A percentile compares a stretch with the other conserved stretches of the same genome.
Conservation (phyloP, 64 coral and sea anemone genomes). For the Exaiptasia diaphana region DNA sequence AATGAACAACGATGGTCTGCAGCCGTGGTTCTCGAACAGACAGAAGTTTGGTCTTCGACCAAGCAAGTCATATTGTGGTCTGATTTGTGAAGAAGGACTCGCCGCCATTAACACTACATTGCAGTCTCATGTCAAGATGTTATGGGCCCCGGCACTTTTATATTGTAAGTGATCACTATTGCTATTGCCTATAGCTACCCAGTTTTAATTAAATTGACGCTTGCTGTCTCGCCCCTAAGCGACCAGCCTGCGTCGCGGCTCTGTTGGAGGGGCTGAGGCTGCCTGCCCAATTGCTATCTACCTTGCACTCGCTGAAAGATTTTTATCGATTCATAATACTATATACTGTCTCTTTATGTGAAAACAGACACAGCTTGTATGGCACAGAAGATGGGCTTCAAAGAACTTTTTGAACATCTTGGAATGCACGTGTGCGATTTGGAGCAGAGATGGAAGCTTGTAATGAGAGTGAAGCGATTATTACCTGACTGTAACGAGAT, state of each 20-base stretch:
- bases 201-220: neutral
- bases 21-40: conserved; percentile 95
- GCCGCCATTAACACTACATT: conserved; percentile 86
- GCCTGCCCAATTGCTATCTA: no score
- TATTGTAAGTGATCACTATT: conserved; percentile 89
- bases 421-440: conserved; percentile 67
- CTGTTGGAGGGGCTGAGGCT: no score
- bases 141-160: conserved; percentile 78
- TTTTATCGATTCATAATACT: no score
- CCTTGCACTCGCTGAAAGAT: no score
- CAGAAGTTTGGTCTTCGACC: conserved; percentile 79
- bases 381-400: conserved; percentile 81
- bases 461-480: conserved; percentile 77
- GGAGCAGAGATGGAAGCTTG: conserved; percentile 92
- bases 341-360: no score
- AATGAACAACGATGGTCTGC: conserved; percentile 85
- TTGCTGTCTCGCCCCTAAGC: neutral
- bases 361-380: conserved; percentile 90
- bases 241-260: no score
- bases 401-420: conserved; percentile 92
- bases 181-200: neutral
- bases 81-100: conserved; percentile 82
- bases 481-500: conserved; percentile 74
- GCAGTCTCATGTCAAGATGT: conserved; percentile 74
- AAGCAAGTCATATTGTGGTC: conserved; percentile 46